phyloP scores from a whole-genome alignment of 2,888 invertebrate genomes.

The Tetheella fluctuosa region DNA sequence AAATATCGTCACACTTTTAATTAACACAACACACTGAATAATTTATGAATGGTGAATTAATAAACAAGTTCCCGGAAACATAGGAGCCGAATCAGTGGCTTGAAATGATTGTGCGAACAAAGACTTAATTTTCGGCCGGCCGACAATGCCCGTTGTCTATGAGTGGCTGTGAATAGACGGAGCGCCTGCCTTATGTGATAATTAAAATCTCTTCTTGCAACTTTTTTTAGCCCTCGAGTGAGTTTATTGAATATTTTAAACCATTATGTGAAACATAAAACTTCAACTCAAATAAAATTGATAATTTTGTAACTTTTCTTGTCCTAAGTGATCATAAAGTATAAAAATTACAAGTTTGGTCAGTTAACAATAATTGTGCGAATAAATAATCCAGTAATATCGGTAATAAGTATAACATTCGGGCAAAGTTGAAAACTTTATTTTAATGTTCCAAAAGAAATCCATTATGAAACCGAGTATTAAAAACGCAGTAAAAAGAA shows the following conservation, averaged over 20 bases:
- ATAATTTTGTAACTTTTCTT: no score
- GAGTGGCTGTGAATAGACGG: neutral
- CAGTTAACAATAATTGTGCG: no score
- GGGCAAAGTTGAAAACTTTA: no score
- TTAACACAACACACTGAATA: neutral
- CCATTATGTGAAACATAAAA: no score
- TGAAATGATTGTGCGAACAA: conserved; percentile 11
- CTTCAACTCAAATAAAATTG: no score
- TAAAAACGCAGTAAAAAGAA: no score
- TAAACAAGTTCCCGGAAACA: conserved; percentile 4
- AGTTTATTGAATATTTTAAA: no score
- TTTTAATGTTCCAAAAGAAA: neutral
- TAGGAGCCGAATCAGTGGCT: neutral
- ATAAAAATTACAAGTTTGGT: no score
- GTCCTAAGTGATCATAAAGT: no score
- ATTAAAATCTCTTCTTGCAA: neutral
- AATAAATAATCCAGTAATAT: no score
- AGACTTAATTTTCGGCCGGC: conserved; percentile 3
- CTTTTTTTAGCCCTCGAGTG: no score
- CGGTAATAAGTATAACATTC: no score
- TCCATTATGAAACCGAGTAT: conserved; percentile 13
- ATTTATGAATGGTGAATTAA: conserved; percentile 10
- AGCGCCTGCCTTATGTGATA: neutral
- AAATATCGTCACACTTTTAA: conserved; percentile 1
- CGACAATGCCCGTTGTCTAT: neutral